phyloP scores from a whole-genome alignment of 2,797 vertebrate species.

The Enteromius paludinosus region DNA sequence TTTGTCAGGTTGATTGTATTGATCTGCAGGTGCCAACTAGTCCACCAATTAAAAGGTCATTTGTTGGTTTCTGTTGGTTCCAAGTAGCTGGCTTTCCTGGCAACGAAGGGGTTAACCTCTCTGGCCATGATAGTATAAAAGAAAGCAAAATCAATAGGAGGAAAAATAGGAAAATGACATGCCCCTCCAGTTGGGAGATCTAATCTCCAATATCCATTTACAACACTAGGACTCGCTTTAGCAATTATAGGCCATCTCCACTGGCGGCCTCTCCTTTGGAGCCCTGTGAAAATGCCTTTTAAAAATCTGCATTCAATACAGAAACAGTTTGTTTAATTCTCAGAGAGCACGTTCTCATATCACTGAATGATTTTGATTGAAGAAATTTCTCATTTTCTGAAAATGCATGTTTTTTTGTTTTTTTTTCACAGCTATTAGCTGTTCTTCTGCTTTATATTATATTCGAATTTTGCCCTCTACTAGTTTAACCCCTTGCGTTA shows the following conservation, averaged over 20 bases:
- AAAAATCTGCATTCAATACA: constrained; percentile 62
- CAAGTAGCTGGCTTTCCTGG: constrained; percentile 64
- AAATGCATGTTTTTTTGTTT: constrained; percentile 9
- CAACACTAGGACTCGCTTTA: constrained; percentile 73
- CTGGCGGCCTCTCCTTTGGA: constrained; percentile 58
- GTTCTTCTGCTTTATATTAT: constrained; percentile 65
- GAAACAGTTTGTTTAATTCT: constrained; percentile 56
- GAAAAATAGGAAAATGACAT: constrained; percentile 86
- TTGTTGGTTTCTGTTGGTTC: constrained; percentile 56
- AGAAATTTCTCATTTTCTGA: background rate
- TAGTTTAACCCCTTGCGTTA: constrained; percentile 60
- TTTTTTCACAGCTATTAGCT: constrained; percentile 47
- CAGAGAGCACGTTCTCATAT: constrained; percentile 55
- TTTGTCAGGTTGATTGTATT: constrained; percentile 37
- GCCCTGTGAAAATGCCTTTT: constrained; percentile 57
- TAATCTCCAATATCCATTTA: constrained; percentile 86
- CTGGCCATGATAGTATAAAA: constrained; percentile 79
- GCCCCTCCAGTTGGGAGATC: constrained; percentile 83
- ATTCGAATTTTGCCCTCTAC: constrained; percentile 66
- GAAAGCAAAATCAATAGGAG: constrained; percentile 82
- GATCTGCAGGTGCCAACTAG: constrained; percentile 40
- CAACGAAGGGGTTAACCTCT: constrained; percentile 72
- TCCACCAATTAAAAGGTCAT: constrained; percentile 50
- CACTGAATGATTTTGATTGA: constrained; percentile 50
- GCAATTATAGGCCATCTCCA: constrained; percentile 63